Percentiles rank a stretch among this genome's conserved stretches.
phyloP scores from a whole-genome alignment of 2,888 invertebrate genomes.

The Cyaniris semiargus region DNA sequence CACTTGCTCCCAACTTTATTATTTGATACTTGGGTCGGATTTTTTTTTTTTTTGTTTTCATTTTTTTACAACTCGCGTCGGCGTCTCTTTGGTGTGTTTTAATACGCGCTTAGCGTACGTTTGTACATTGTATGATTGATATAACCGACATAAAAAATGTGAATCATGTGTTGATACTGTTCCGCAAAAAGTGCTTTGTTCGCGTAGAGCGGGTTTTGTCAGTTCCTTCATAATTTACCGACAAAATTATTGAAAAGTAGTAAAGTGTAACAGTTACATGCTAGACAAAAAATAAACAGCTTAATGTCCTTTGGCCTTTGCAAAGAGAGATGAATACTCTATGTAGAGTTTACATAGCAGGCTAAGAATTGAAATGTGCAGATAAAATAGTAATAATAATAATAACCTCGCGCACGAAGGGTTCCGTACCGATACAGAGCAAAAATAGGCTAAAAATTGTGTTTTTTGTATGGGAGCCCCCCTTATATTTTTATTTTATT shows the following conservation, averaged over 20 bases:
- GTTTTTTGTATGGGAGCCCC: no score
- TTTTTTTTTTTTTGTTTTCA: conserved; percentile 55
- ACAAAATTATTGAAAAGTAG: not conserved
- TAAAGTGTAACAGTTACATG: no score
- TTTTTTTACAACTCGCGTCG: conserved; percentile 58
- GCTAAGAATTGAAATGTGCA: no score
- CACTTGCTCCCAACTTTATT: conserved; percentile 81
- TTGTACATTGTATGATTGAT: conserved; percentile 54
- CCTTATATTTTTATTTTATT: no score
- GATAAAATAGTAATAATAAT: no score
- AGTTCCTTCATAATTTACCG: not conserved
- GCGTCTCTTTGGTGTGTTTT: conserved; percentile 63
- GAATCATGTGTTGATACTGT: conserved; percentile 17
- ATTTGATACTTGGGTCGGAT: conserved; percentile 76
- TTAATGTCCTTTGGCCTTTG: no score
- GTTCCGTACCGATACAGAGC: no score
- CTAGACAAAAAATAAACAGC: no score
- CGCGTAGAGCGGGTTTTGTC: not conserved
- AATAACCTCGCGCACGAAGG: no score
- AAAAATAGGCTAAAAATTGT: no score
- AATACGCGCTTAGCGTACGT: conserved; percentile 62
- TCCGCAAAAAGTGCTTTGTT: conserved; percentile 12
- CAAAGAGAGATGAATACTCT: no score
- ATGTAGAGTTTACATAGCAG: no score
- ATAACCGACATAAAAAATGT: conserved; percentile 24